phyloP scores from a whole-genome alignment of 2,113 vertebrate species.

The Cebidichthys violaceus region DNA sequence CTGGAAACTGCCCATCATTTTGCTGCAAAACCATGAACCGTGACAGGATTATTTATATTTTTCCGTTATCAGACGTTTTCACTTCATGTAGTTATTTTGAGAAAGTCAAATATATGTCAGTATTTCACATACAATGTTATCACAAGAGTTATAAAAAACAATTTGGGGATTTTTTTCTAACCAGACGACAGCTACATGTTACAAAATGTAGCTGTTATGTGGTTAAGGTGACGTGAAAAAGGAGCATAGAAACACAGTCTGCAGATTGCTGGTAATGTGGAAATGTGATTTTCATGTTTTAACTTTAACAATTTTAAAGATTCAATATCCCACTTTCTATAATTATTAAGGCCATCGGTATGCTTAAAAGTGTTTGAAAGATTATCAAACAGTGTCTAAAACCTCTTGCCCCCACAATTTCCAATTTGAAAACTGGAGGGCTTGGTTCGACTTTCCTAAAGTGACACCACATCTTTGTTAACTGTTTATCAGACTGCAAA shows the following conservation, averaged over 20 bases:
- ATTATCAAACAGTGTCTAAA: background rate
- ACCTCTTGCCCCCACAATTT: background rate
- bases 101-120: constrained; percentile 7
- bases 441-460: background rate
- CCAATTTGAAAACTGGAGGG: background rate
- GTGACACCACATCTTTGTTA: background rate
- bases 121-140: constrained; percentile 1
- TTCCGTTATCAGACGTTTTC: constrained; percentile 39
- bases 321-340: background rate
- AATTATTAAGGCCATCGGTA: background rate
- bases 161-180: background rate
- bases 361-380: no score
- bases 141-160: background rate
- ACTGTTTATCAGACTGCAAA: no score
- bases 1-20: constrained; percentile 96
- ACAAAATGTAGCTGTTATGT: background rate
- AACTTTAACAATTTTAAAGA: background rate
- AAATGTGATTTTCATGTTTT: background rate
- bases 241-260: background rate
- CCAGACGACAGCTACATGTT: background rate
- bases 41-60: constrained; percentile 54
- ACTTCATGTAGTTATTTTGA: constrained; percentile 8
- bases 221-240: background rate
- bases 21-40: constrained; percentile 84
- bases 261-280: background rate